Evolutionary conservation across 1,140 invertebrate species (phyloP).

Genomic region (Micrasema longulum): DNA sequence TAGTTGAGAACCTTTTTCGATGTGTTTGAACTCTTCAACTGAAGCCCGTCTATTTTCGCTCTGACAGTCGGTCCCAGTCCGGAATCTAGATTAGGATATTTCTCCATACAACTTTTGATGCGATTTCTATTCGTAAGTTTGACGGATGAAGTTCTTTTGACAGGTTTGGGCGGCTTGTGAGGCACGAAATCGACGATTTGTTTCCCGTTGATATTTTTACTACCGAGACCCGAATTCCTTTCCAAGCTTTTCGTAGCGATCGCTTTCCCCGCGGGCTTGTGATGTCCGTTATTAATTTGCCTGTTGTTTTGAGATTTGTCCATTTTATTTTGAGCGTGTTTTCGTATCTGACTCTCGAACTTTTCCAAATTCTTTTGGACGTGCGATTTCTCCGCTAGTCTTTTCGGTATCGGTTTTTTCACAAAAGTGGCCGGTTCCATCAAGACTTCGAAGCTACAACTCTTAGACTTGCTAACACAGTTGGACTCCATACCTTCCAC

Average conservation of each 20-base stretch:
- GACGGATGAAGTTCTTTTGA: slow-evolving; percentile 65
- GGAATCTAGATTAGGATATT: slow-evolving; percentile 52
- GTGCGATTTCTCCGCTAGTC: slow-evolving; percentile 62
- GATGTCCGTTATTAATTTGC: slow-evolving; percentile 59
- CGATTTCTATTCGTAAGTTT: slow-evolving; percentile 66
- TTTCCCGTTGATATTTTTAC: slow-evolving; percentile 67
- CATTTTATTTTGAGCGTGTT: slow-evolving; percentile 66
- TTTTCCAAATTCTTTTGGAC: slow-evolving; percentile 68
- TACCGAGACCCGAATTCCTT: slow-evolving; percentile 65
- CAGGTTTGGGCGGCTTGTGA: slow-evolving; percentile 71
- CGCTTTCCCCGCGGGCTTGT: slow-evolving; percentile 58
- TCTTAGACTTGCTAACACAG: slow-evolving; percentile 64
- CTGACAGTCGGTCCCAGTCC: slow-evolving; percentile 65
- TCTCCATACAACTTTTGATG: slow-evolving; percentile 54
- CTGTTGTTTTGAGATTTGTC: slow-evolving; percentile 67
- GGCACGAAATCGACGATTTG: slow-evolving; percentile 69
- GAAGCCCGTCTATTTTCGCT: slow-evolving; percentile 66
- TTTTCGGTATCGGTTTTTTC: slow-evolving; percentile 63
- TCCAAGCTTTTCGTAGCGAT: slow-evolving; percentile 67
- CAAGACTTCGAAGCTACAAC: slow-evolving; percentile 68
- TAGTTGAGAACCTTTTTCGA: slow-evolving; percentile 36
- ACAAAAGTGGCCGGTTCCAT: slow-evolving; percentile 61
- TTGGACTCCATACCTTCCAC: slow-evolving; percentile 64
- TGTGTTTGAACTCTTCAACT: slow-evolving; percentile 61
- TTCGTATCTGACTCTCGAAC: slow-evolving; percentile 67